Base-by-base conservation (phyloP, 53 echinoderm and acorn worm species). In the Paracentrotus lividus region DNA sequence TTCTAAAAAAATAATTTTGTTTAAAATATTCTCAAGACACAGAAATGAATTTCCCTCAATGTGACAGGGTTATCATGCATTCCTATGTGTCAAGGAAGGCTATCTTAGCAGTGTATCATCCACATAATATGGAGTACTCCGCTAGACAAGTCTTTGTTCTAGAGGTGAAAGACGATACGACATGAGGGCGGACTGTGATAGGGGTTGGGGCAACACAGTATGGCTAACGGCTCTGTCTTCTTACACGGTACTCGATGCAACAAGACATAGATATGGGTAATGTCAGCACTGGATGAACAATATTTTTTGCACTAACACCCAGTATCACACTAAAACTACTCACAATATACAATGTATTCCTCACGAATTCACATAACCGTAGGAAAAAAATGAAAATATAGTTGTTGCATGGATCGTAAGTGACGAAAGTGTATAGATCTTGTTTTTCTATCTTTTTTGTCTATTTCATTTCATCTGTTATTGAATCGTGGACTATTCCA, bases 161-260 rank as follows among this genome's bases (percentile, higher is more conserved):
- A 81, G 45, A 45, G n/a, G n/a, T 26, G 81, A 47, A 47, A 81
- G 44, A 81, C 26, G 81, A 81, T 44, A 81, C 26, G 45, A 24
- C 12, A 81, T 64, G 64, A 64, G 13, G 64, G 31, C 8, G 23
- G 76, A 76, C 76, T 18, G 47, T 81, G 47, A 47, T 45, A 10
- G 81, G 81, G 81, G 81, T 8, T 13, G 81, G 44, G 81, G 47
- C 44, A 81, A 8, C 81, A 47, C 47, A 10, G 18, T 81, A 20
- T 76, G n/a, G 81, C 81, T 81, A n/a, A 45, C 2, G 47, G 81
- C 49, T 81, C 26, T 10, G 26, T 45, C 44, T 75, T 38, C 42
- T 36, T 23, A 78, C 45, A 47, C n/a, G 10, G 24, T 5, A 45
- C 45, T 78, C 47, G n/a, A 24, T 9, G 7, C n/a, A 64, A 31